phyloP scores from a whole-genome alignment of 2,113 vertebrate genomes.

The Leiothrix lutea region DNA sequence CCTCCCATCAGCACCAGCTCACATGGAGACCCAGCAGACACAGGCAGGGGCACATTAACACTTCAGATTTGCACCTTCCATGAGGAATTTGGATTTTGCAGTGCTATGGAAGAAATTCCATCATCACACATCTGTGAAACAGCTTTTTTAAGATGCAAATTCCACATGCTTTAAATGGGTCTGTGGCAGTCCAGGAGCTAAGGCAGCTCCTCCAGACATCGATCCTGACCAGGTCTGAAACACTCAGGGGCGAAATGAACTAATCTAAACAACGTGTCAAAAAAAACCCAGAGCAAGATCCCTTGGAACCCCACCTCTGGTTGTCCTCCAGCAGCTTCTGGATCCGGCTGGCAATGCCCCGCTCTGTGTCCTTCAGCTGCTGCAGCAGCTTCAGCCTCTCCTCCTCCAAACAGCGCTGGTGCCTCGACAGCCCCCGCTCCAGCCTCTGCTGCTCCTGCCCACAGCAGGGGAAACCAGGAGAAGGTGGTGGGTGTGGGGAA shows the following conservation, averaged over 20 bases:
- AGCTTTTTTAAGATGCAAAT: not conserved
- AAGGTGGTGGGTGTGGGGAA: not conserved
- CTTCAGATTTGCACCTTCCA: not conserved
- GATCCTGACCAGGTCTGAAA: rapidly evolving
- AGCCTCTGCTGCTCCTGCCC: conserved; percentile 84
- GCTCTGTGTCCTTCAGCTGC: conserved; percentile 82
- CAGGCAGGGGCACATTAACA: not conserved
- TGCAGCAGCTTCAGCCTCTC: conserved; percentile 82
- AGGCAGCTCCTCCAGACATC: not conserved
- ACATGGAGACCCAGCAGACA: not conserved
- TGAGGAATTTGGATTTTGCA: not conserved
- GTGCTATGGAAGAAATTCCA: not conserved
- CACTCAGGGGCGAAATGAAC: not conserved
- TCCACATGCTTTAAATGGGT: not conserved
- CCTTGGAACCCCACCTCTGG: conserved; percentile 73
- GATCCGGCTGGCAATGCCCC: conserved; percentile 76
- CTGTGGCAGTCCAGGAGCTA: not conserved
- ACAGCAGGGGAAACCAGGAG: not conserved
- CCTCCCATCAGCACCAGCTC: not conserved
- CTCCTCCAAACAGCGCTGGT: conserved; percentile 80
- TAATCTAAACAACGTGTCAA: not conserved
- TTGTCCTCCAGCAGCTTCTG: conserved; percentile 85
- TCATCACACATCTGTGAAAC: not conserved
- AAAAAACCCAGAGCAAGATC: not conserved
- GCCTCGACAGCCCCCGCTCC: conserved; percentile 81